Conservation (phyloP, 2,888 invertebrate genomes). For the Tetranychus piercei region DNA sequence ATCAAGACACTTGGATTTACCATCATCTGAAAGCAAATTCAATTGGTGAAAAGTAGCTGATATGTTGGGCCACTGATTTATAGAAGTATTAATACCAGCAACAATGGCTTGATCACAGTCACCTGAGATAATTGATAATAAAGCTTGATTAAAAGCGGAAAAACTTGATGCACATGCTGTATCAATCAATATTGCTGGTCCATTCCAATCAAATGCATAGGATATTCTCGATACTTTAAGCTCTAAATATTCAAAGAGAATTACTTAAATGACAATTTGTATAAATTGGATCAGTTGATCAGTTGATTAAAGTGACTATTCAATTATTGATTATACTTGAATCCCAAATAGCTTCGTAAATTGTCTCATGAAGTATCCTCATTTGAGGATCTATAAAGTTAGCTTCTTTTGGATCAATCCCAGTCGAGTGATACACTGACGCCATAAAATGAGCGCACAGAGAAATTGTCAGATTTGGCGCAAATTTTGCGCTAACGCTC, state of each 20-base stretch:
- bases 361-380: slow-evolving; percentile 64
- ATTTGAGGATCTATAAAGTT: slow-evolving; percentile 79
- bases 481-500: too few species aligned
- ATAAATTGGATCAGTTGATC: too few species aligned
- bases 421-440: too few species aligned
- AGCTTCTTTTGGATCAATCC: slow-evolving; percentile 66
- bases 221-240: slow-evolving; percentile 62
- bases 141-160: slow-evolving; percentile 29
- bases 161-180: slow-evolving; percentile 22
- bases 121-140: slow-evolving; percentile 43
- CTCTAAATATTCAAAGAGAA: slow-evolving; percentile 39
- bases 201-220: slow-evolving; percentile 78
- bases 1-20: slow-evolving; percentile 33
- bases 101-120: slow-evolving; percentile 42
- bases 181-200: slow-evolving; percentile 29
- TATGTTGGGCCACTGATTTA: slow-evolving; percentile 36
- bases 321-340: slow-evolving; percentile 39
- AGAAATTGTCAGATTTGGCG: too few species aligned
- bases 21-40: slow-evolving; percentile 37
- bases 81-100: slow-evolving; percentile 36
- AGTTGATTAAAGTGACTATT: background rate
- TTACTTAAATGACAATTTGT: too few species aligned
- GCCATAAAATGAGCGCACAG: too few species aligned
- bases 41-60: slow-evolving; percentile 37
- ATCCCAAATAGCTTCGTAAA: slow-evolving; percentile 75